phyloP scores from a whole-genome alignment of 2,797 vertebrate genomes.

The Acrossocheilus fasciatus region DNA sequence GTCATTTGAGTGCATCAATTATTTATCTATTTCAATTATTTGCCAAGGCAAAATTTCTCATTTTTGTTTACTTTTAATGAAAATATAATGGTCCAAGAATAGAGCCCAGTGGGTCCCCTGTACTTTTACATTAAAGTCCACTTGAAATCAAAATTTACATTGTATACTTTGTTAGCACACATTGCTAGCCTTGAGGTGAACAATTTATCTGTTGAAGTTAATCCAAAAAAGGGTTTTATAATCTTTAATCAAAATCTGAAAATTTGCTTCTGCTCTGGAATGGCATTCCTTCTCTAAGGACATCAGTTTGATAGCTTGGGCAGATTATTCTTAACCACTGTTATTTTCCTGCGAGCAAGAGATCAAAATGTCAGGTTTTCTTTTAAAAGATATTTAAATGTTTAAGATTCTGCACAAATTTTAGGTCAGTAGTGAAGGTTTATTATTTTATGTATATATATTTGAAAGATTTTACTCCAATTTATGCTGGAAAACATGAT shows the following conservation, averaged over 20 bases:
- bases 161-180: not conserved
- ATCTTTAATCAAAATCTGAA: too few relatives aligned
- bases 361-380: too few relatives aligned
- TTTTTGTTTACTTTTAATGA: not conserved
- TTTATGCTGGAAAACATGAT: not conserved
- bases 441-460: too few relatives aligned
- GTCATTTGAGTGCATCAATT: not conserved
- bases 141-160: not conserved
- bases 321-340: too few relatives aligned
- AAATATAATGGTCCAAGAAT: not conserved
- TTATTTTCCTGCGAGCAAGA: too few relatives aligned
- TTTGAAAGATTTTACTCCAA: not conserved
- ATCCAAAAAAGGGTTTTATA: not conserved
- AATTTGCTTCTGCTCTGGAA: too few relatives aligned
- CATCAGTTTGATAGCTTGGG: too few relatives aligned
- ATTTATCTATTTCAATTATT: not conserved
- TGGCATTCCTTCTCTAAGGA: too few relatives aligned
- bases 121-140: not conserved
- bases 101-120: not conserved
- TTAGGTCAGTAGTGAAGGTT: not conserved
- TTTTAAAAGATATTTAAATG: too few relatives aligned
- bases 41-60: not conserved
- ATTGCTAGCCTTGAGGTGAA: not conserved
- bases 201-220: not conserved
- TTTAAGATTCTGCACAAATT: not conserved